These are phyloP conservation scores for Labeo calbasu DNA, from an alignment of 2,797 vertebrate genomes.

Conservation along the genomic window DNA sequence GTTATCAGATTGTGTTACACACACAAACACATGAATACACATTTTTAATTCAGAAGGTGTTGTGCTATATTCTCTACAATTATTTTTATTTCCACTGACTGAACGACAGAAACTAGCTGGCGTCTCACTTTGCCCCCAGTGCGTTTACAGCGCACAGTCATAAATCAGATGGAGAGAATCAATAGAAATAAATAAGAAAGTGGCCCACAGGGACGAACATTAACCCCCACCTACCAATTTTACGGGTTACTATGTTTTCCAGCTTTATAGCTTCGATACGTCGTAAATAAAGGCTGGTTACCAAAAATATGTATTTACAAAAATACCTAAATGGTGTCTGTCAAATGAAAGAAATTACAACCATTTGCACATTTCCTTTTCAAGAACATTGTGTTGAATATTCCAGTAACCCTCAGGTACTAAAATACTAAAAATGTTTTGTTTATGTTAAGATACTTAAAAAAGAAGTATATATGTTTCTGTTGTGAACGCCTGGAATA, in stretches of 20 bases:
- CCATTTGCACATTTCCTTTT: no score
- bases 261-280: slow-evolving; percentile 27
- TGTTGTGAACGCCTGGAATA: not conserved
- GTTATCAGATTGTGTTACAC: not conserved
- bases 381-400: not conserved
- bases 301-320: not conserved
- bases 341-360: not conserved
- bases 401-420: not conserved
- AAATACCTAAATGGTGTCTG: not conserved
- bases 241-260: slow-evolving; percentile 34
- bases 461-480: not conserved
- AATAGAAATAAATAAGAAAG: slow-evolving; percentile 65
- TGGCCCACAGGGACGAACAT: slow-evolving; percentile 40
- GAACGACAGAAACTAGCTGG: slow-evolving; percentile 34
- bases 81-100: slow-evolving; percentile 37
- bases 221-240: slow-evolving; percentile 35
- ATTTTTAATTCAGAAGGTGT: not conserved
- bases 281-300: slow-evolving; percentile 40
- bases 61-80: not conserved
- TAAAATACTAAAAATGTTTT: not conserved
- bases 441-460: not conserved
- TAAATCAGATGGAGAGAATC: slow-evolving; percentile 64
- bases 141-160: slow-evolving; percentile 53
- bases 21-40: not conserved
- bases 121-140: slow-evolving; percentile 36